A percentile compares a stretch with the other conserved stretches of the same genome.
phyloP scores from a whole-genome alignment of 2,113 vertebrate genomes.

The Bostrychus sinensis region DNA sequence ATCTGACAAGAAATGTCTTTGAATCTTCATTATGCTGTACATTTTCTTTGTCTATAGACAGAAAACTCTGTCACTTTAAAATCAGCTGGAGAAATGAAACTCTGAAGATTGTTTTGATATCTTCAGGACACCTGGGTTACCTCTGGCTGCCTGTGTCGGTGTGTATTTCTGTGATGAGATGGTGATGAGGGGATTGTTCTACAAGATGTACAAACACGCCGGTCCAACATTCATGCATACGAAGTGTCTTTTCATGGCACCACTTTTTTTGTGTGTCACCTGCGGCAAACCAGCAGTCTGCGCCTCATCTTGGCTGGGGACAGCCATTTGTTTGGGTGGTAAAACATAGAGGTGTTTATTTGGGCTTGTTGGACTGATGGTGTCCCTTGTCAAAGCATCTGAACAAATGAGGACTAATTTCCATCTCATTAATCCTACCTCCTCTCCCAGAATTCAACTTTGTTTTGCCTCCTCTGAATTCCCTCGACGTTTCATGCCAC shows the following conservation, averaged over 20 bases:
- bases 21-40: background rate
- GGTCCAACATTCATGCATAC: slow-evolving; percentile 38
- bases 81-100: no score
- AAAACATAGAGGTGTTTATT: slow-evolving; percentile 67
- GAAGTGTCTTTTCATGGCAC: slow-evolving; percentile 33
- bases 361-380: slow-evolving; percentile 62
- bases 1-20: background rate
- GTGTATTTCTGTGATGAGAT: slow-evolving; percentile 22
- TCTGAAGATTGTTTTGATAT: background rate
- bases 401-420: slow-evolving; percentile 72
- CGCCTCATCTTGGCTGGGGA: slow-evolving; percentile 37
- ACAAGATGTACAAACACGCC: slow-evolving; percentile 61
- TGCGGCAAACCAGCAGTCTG: slow-evolving; percentile 50
- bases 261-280: slow-evolving; percentile 53
- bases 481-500: slow-evolving; percentile 48
- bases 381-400: slow-evolving; percentile 59
- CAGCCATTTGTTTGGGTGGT: slow-evolving; percentile 57
- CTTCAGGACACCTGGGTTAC: slow-evolving; percentile 35
- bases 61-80: background rate
- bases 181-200: slow-evolving; percentile 48
- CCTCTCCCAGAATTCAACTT: slow-evolving; percentile 40
- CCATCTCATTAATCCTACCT: slow-evolving; percentile 70
- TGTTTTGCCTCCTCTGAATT: slow-evolving; percentile 28
- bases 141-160: slow-evolving; percentile 27
- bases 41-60: background rate